Conservation (phyloP, 2,797 vertebrate genomes). For the Argyrosomus regius region DNA sequence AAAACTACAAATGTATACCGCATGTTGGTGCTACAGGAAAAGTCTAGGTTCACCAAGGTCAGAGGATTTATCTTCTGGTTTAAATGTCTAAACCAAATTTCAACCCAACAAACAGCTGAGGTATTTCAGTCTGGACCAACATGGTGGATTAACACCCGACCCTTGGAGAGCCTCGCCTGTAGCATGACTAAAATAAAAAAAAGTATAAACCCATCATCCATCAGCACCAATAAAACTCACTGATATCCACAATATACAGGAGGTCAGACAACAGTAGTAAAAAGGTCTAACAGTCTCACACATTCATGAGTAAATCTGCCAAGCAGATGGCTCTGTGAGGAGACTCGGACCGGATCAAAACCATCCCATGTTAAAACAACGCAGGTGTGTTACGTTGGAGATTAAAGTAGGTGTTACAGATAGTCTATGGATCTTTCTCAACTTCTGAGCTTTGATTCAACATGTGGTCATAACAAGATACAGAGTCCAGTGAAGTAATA, state of each 20-base stretch:
- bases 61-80: neutral
- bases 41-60: neutral
- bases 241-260: neutral
- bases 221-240: neutral
- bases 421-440: neutral
- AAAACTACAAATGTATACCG: conserved; percentile 2
- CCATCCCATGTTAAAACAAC: conserved; percentile 37
- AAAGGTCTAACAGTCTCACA: neutral
- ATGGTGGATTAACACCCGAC: too few relatives aligned
- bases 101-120: neutral
- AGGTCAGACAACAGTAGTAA: neutral
- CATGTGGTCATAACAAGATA: conserved; percentile 3
- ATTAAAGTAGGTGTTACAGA: conserved; percentile 31
- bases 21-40: neutral
- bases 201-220: neutral
- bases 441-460: conserved; percentile 14
- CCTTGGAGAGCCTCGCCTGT: too few relatives aligned
- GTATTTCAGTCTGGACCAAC: neutral
- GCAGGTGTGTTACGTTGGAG: conserved; percentile 34
- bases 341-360: conserved; percentile 9
- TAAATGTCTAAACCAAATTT: neutral
- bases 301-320: conserved; percentile 33
- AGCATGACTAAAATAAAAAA: neutral
- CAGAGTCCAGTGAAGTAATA: neutral
- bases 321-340: conserved; percentile 33